These are phyloP conservation scores for Pollenia angustigena DNA, from an alignment of 2,888 invertebrate species.

Conservation along the genomic window DNA sequence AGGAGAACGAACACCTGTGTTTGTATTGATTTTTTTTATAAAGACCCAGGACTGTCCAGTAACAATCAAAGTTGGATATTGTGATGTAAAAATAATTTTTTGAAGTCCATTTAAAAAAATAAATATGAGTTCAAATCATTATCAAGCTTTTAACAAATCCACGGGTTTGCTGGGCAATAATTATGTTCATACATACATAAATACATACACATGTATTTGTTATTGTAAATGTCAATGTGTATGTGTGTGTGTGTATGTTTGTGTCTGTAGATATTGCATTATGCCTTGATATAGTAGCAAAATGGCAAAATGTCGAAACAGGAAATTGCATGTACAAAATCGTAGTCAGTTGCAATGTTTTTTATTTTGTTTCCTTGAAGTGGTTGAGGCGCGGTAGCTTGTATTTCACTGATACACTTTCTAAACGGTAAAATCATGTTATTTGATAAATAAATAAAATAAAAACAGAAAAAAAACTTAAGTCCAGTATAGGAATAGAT, in stretches of 20 bases:
- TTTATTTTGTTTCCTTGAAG: constrained; percentile 39
- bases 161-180: no score
- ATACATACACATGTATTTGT: neutral
- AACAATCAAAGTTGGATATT: no score
- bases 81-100: no score
- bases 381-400: constrained; percentile 46
- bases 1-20: no score
- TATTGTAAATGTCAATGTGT: neutral
- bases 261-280: no score
- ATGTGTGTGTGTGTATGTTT: neutral
- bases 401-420: constrained; percentile 58
- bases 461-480: constrained; percentile 9
- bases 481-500: constrained; percentile 22
- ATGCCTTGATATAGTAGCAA: constrained; percentile 39
- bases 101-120: no score
- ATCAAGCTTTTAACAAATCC: no score
- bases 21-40: no score
- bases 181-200: no score
- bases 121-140: no score
- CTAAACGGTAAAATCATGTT: constrained; percentile 62
- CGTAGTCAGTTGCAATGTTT: constrained; percentile 19
- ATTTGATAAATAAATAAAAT: neutral
- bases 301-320: constrained; percentile 70
- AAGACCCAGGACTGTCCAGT: no score
- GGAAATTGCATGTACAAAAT: constrained; percentile 71